Evolutionary conservation across 2,888 invertebrate species (phyloP), one percentile per base, ranked within the genome.

Genomic region (Athetis lepigone): DNA sequence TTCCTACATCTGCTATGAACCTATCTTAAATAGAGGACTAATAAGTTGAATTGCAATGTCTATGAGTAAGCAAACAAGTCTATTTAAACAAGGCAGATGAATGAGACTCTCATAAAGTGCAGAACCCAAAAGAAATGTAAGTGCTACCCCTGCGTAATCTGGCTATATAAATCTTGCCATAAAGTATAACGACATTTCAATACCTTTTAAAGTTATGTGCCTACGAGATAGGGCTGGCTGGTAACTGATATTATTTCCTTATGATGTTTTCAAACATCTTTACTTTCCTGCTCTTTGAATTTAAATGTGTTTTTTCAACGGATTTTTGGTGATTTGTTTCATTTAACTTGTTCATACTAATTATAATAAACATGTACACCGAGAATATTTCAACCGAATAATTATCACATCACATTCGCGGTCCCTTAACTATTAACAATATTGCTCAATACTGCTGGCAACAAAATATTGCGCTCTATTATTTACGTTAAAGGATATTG

Each of bases 201-300:
- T 80, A 70, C 70, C 76, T 70, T 76, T 78, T 71, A 79, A 79
- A 79, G 65, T 79, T 79, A 79, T 78, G 70, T 64, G 52, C 65
- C 43, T 65, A 66, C 52, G 40, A 78, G 68, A 76, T 78, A 78
- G 74, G 76, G 76, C 43, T 50, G 47, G 27, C 56, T 39, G 25
- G 29, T 45, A 29, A 54, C 27, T 45, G 52, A 61, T 66, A 67
- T 62, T 66, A 67, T 62, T 49, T 50, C 18, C 40, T 50, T 45
- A 42, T 51, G 25, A 37, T 55, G 27, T 45, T 37, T 6, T 0
- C 25, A 23, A 36, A 16, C 4, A 52, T 42, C 4, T 54, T 55
- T 4, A 21, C 25, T 42, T 58, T 46, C 18, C 39, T 49, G 19
- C 5, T 8, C 4, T 51, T 33, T 33, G 13, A 40, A 58, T 54